Evolutionary conservation across 2,113 vertebrate species (phyloP).

Genomic region (Ondatra zibethicus): DNA sequence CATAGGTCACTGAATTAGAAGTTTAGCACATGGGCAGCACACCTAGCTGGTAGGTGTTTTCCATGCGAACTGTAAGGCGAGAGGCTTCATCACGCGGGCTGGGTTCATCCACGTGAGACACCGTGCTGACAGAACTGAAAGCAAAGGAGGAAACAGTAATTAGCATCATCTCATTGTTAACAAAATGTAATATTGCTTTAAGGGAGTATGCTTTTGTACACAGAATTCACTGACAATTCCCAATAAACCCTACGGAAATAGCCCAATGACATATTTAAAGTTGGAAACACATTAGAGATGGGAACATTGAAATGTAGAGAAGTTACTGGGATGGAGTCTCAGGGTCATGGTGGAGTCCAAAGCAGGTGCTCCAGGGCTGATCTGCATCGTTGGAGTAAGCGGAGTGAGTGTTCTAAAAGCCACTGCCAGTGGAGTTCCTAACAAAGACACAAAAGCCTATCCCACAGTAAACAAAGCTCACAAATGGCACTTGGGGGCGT

Average conservation of each 20-base stretch:
- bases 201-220: background rate
- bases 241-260: background rate
- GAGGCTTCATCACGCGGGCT: slow-evolving; percentile 86
- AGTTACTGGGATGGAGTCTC: background rate
- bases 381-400: background rate
- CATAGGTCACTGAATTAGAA: background rate
- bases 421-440: background rate
- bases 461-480: background rate
- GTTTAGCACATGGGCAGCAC: slow-evolving; percentile 35
- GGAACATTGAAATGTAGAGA: background rate
- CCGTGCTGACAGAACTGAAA: slow-evolving; percentile 88
- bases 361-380: background rate
- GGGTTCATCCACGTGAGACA: slow-evolving; percentile 88
- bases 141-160: slow-evolving; percentile 2
- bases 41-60: slow-evolving; percentile 93
- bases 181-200: background rate
- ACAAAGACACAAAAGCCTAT: background rate
- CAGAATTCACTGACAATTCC: background rate
- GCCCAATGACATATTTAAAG: background rate
- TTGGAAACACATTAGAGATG: slow-evolving; percentile 22
- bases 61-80: slow-evolving; percentile 81
- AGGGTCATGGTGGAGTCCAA: background rate
- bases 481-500: background rate
- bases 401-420: background rate
- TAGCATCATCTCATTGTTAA: background rate